phyloP scores from a whole-genome alignment of 2,797 vertebrate genomes.

The Sebastolobus altivelis region DNA sequence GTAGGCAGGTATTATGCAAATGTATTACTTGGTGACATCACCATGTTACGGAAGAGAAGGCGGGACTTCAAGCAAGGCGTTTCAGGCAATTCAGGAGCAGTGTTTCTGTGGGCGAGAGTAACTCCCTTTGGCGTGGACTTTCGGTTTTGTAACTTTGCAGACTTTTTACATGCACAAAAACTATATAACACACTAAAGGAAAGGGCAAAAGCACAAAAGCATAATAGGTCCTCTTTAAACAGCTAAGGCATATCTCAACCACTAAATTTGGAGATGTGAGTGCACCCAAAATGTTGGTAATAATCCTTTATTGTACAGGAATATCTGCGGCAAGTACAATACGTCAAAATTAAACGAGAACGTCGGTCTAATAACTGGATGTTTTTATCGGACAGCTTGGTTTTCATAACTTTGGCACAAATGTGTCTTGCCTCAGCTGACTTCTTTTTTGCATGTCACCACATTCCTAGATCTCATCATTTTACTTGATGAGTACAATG shows the following conservation, averaged over 20 bases:
- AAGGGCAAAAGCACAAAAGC: too few species aligned
- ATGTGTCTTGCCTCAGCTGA: not conserved
- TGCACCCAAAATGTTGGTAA: not conserved
- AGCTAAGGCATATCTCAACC: not conserved
- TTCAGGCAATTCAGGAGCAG: too few species aligned
- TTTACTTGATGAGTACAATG: not conserved
- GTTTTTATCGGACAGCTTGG: not conserved
- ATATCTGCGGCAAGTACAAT: not conserved
- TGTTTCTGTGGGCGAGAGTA: too few species aligned
- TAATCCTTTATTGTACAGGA: not conserved
- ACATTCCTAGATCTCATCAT: not conserved
- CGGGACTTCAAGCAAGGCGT: too few species aligned
- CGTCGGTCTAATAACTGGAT: not conserved
- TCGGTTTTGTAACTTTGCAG: too few species aligned
- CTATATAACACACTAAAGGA: not conserved
- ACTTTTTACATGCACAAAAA: too few species aligned
- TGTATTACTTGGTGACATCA: too few species aligned
- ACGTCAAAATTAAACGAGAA: not conserved
- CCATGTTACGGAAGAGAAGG: too few species aligned
- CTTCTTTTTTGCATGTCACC: not conserved
- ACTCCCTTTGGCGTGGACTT: too few species aligned
- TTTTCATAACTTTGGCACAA: not conserved
- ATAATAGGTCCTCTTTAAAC: too few species aligned
- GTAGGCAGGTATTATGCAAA: too few species aligned
- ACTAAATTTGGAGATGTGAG: constrained; percentile 6